Evolutionary conservation across 2,797 vertebrate species (phyloP).

Genomic region (Pangasius sanitwongsei): DNA sequence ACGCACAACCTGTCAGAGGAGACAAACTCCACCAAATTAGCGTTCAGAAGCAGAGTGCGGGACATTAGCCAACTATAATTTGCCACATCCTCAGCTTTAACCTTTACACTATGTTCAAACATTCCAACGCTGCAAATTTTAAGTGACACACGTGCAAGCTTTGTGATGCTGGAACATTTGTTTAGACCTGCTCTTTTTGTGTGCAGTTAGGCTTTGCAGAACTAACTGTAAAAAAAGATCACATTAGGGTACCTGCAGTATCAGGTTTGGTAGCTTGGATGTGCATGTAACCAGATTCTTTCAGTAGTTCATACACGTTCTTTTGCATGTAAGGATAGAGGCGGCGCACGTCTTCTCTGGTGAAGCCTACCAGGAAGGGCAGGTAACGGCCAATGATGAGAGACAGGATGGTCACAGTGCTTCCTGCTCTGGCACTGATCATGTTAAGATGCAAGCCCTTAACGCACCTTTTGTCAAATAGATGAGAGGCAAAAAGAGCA

Average conservation of each 20-base stretch:
- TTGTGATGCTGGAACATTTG: neutral
- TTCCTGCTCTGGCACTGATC: fast-evolving
- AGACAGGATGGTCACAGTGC: conserved; percentile 65
- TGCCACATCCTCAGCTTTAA: neutral
- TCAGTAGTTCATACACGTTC: conserved; percentile 72
- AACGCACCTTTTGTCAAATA: conserved; percentile 71
- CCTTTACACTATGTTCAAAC: neutral
- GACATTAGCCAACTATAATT: neutral
- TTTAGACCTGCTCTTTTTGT: neutral
- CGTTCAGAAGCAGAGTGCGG: neutral
- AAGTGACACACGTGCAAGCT: neutral
- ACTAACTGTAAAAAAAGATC: neutral
- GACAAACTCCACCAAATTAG: conserved; percentile 8
- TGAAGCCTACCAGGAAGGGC: conserved; percentile 84
- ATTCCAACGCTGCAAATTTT: neutral
- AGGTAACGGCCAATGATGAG: conserved; percentile 80
- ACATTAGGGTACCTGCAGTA: conserved; percentile 76
- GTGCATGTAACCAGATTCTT: conserved; percentile 84
- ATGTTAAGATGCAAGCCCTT: conserved; percentile 86
- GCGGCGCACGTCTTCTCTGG: conserved; percentile 76
- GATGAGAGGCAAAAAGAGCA: neutral
- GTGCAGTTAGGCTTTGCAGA: neutral
- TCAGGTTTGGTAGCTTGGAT: conserved; percentile 90
- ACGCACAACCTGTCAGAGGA: conserved; percentile 75
- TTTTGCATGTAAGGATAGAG: conserved; percentile 82